Evolutionary conservation across 35 echinoderm and acorn worm species (phyloP), one percentile per base, ranked within the genome.

Genomic region (Strongylocentrotus purpuratus): DNA sequence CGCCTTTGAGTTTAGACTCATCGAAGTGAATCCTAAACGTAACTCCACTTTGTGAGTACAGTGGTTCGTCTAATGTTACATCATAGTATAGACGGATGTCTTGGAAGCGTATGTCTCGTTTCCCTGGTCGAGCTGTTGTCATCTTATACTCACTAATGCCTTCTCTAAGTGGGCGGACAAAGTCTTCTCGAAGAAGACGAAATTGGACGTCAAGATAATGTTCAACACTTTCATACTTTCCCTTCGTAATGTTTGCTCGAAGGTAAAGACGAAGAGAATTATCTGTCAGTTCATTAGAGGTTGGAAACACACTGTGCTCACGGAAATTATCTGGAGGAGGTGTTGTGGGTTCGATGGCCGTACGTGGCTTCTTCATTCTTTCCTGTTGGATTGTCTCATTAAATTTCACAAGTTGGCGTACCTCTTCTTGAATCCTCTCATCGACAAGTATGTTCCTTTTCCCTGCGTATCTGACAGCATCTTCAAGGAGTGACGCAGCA

Each of bases 151-250:
- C n/a, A n/a, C n/a, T n/a, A n/a, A n/a, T n/a, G n/a, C n/a, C n/a
- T n/a, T n/a, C n/a, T n/a, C n/a, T n/a, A n/a, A n/a, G n/a, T n/a
- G n/a, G n/a, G n/a, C n/a, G n/a, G n/a, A n/a, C n/a, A n/a, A n/a
- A 95, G 35, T 97, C 96, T 87, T 97, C 94, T 48, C 94, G 94
- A 14, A 97, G 90, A 33, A 97, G 90, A 33, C 96, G 94, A 48
- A 97, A 97, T 50, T 97, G 96, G 18, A 97, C 88, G 47, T 97
- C 96, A 12, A 97, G 78, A 78, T 97, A 97, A 55, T 97, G 94
- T 22, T 97, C 94, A 33, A 59, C 94, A 61, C 95, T 52, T 22
- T 91, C 41, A 47, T 97, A 97, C 28, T 87, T 41, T 9, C 94
- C 96, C 45, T 95, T 48, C 1, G 45, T 48, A 35, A 48, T 52